These are phyloP conservation scores for Steinernema carpocapsae DNA, from an alignment of 2,888 invertebrate genomes.

Conservation along the genomic window DNA sequence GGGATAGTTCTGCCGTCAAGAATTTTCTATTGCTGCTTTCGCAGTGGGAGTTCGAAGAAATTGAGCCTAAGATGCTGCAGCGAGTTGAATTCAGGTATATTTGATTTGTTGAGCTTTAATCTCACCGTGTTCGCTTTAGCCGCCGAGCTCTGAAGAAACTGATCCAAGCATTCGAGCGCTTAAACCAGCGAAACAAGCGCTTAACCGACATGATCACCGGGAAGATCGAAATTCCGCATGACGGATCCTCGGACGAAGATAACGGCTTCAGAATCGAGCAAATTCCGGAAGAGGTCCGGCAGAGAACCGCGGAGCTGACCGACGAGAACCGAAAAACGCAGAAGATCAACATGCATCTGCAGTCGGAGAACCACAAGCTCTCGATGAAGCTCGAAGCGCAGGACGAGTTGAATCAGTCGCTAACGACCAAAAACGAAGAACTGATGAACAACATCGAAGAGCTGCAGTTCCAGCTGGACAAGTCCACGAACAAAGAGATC, in stretches of 20 bases:
- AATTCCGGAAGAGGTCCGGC: conserved; percentile 26
- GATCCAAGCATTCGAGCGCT: conserved; percentile 90
- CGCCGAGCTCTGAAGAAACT: conserved; percentile 89
- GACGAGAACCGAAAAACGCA: conserved; percentile 16
- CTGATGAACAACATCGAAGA: conserved; percentile 94
- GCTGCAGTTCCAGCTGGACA: conserved; percentile 77
- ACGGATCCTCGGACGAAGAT: conserved; percentile 5
- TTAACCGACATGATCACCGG: conserved; percentile 76
- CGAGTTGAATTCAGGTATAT: conserved; percentile 77
- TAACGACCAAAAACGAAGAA: conserved; percentile 70
- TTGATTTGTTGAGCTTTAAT: background rate
- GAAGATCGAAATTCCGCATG: conserved; percentile 26
- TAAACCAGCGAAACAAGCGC: conserved; percentile 83
- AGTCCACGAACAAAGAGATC: conserved; percentile 58
- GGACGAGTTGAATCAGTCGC: conserved; percentile 36
- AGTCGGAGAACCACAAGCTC: conserved; percentile 90
- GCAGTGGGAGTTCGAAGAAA: conserved; percentile 95
- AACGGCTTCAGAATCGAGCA: background rate
- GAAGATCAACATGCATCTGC: conserved; percentile 81
- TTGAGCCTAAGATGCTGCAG: conserved; percentile 92
- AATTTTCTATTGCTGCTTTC: conserved; percentile 92
- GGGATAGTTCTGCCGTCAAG: conserved; percentile 74
- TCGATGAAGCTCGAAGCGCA: conserved; percentile 76
- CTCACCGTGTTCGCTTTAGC: background rate
- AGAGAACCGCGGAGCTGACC: background rate